Conservation (phyloP, 1,140 invertebrate genomes). For the Hylaeus anthracinus region DNA sequence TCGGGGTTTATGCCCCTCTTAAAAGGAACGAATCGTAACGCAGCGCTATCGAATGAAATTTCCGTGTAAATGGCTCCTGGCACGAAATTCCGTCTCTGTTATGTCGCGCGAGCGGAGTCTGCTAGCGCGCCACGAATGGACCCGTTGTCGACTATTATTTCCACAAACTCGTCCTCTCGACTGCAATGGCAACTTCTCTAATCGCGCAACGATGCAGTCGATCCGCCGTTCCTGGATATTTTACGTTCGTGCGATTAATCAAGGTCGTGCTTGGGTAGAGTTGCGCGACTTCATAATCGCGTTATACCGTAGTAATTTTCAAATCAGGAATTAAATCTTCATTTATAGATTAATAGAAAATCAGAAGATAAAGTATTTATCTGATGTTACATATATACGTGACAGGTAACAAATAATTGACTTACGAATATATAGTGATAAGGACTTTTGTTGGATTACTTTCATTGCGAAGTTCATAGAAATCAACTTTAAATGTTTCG, state of each 20-base stretch:
- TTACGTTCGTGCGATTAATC: not conserved
- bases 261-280: not conserved
- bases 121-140: constrained; percentile 1
- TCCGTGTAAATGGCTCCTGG: constrained; percentile 46
- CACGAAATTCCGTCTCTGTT: constrained; percentile 52
- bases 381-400: too few species aligned
- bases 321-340: too few species aligned
- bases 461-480: too few species aligned
- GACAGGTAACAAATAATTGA: too few species aligned
- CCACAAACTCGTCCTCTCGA: constrained; percentile 13
- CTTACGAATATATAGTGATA: too few species aligned
- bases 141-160: constrained; percentile 44
- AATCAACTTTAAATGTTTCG: too few species aligned
- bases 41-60: constrained; percentile 47
- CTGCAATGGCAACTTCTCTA: constrained; percentile 19
- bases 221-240: not conserved
- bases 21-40: constrained; percentile 53
- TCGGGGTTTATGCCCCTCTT: constrained; percentile 40
- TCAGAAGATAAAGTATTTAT: too few species aligned
- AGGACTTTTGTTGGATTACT: too few species aligned
- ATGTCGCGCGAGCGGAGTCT: constrained; percentile 1
- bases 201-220: constrained; percentile 48
- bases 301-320: too few species aligned
- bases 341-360: too few species aligned
- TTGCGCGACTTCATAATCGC: too few species aligned